phyloP scores from a whole-genome alignment of 2,888 invertebrate species.

The Drosophila rubida region DNA sequence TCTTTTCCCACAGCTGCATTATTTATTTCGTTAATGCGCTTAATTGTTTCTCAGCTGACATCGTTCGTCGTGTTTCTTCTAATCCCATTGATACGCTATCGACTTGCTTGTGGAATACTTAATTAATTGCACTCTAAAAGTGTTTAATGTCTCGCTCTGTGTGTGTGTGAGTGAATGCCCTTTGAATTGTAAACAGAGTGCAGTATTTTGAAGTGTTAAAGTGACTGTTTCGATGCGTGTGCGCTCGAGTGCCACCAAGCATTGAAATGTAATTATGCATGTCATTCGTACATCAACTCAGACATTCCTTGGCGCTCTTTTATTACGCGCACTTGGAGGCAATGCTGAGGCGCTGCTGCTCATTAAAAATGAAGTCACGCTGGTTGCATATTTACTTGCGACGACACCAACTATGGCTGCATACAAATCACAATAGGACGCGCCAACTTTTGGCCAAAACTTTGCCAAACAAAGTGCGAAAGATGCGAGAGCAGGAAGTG shows the following conservation, averaged over 20 bases:
- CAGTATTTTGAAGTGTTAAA: constrained; percentile 35
- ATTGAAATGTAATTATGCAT: constrained; percentile 59
- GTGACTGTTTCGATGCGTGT: constrained; percentile 16
- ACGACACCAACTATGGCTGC: constrained; percentile 8
- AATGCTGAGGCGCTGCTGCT: constrained; percentile 23
- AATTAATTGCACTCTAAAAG: neutral
- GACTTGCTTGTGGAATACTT: neutral
- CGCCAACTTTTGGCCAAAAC: constrained; percentile 55
- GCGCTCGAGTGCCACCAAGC: constrained; percentile 35
- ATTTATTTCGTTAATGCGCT: neutral
- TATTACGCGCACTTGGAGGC: constrained; percentile 45
- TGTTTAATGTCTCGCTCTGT: neutral
- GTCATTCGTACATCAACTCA: constrained; percentile 59
- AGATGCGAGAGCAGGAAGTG: neutral
- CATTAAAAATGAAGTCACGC: constrained; percentile 61
- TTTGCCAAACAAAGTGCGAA: constrained; percentile 53
- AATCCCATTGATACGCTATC: neutral
- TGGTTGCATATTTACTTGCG: constrained; percentile 24
- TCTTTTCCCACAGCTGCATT: neutral
- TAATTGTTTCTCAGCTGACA: neutral
- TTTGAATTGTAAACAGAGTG: neutral
- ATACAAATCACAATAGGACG: constrained; percentile 63
- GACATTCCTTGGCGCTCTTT: constrained; percentile 48
- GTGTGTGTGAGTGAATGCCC: neutral
- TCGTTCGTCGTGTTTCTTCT: no score